Evolutionary conservation across 2,888 invertebrate species (phyloP).

Genomic region (Trichogramma dendrolimi): DNA sequence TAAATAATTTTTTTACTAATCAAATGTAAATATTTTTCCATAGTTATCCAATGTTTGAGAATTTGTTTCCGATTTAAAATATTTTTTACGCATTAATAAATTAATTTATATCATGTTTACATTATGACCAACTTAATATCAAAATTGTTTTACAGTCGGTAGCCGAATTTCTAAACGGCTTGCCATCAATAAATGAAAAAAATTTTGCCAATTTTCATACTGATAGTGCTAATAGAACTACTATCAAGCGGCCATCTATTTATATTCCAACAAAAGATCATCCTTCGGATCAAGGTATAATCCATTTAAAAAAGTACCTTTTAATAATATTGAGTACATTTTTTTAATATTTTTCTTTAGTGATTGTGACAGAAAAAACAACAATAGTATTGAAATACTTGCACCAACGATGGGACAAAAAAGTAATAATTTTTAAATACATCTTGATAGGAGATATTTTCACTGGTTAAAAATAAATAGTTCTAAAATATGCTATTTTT

Average conservation of each 20-base stretch:
- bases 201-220: slow-evolving; percentile 89
- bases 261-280: slow-evolving; percentile 90
- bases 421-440: slow-evolving; percentile 54
- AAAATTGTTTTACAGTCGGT: slow-evolving; percentile 64
- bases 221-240: slow-evolving; percentile 76
- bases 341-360: slow-evolving; percentile 53
- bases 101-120: too few relatives aligned
- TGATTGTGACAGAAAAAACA: slow-evolving; percentile 93
- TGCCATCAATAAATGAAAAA: slow-evolving; percentile 84
- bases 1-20: not conserved
- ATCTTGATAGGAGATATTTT: not conserved
- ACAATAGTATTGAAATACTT: slow-evolving; percentile 89
- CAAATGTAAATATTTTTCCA: not conserved
- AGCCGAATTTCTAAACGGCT: slow-evolving; percentile 83
- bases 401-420: slow-evolving; percentile 94
- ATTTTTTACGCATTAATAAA: too few relatives aligned
- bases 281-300: slow-evolving; percentile 84
- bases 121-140: not conserved
- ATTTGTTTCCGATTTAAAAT: too few relatives aligned
- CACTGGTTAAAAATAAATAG: slow-evolving; percentile 3
- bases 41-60: too few relatives aligned
- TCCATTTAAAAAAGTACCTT: not conserved
- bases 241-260: slow-evolving; percentile 81
- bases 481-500: not conserved
- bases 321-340: not conserved